Percentiles rank a stretch among this genome's conserved stretches.
These are phyloP conservation scores for Meda fulgida DNA, from an alignment of 2,797 vertebrate genomes.

Conservation along the genomic window DNA sequence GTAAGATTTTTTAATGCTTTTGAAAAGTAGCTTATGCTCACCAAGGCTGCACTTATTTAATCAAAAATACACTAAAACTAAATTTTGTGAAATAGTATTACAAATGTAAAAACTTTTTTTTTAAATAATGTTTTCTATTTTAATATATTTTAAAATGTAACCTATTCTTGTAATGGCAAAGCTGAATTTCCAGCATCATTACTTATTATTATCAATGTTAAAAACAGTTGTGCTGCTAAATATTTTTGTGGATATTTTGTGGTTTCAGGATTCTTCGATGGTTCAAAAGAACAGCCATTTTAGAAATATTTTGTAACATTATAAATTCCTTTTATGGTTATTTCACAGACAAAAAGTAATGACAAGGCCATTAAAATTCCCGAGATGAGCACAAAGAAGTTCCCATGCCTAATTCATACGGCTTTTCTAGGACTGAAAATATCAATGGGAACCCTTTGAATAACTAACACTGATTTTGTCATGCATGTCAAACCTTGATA, in stretches of 20 bases:
- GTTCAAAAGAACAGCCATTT: background rate
- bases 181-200: background rate
- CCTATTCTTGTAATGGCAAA: background rate
- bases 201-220: background rate
- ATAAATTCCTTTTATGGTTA: background rate
- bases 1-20: background rate
- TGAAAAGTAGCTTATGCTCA: background rate
- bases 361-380: background rate
- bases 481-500: constrained; percentile 82
- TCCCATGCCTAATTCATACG: background rate
- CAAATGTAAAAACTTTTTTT: background rate
- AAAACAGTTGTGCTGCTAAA: background rate
- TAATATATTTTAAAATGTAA: background rate
- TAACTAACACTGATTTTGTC: background rate
- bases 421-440: background rate
- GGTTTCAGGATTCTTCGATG: background rate
- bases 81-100: background rate
- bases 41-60: background rate
- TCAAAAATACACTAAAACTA: background rate
- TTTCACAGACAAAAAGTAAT: background rate
- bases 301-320: background rate
- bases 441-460: background rate
- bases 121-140: background rate
- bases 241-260: background rate
- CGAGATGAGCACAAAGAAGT: background rate